Evolutionary conservation across 2,113 vertebrate species (phyloP).

Genomic region (Emydocephalus ijimae): DNA sequence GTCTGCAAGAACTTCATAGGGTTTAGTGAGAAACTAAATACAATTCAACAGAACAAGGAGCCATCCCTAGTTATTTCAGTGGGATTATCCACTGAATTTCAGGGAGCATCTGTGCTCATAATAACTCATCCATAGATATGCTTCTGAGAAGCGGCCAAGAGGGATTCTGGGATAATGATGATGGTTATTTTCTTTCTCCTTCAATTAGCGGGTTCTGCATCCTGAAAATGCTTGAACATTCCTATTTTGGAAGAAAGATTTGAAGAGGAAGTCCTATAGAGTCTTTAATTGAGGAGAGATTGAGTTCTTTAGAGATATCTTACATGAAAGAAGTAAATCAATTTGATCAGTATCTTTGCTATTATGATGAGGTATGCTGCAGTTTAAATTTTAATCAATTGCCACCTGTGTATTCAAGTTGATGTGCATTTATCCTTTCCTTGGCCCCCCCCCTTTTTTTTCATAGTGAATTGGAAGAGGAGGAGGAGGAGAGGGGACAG

Average conservation of each 20-base stretch:
- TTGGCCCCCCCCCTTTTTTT: neutral
- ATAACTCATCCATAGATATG: neutral
- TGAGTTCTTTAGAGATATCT: neutral
- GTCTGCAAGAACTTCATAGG: neutral
- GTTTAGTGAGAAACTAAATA: neutral
- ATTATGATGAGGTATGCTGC: neutral
- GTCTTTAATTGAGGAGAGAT: neutral
- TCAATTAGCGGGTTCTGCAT: neutral
- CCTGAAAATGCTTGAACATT: neutral
- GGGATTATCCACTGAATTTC: neutral
- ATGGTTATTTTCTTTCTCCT: neutral
- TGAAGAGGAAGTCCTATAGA: neutral
- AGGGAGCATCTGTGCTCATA: neutral
- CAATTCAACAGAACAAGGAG: neutral
- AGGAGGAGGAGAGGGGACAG: too few relatives aligned
- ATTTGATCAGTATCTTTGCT: neutral
- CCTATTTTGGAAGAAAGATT: neutral
- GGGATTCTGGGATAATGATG: neutral
- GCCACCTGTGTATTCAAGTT: neutral
- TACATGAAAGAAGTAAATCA: neutral
- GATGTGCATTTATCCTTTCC: neutral
- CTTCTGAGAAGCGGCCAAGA: neutral
- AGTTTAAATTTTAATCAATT: neutral
- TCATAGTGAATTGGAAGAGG: neutral
- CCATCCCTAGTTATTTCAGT: neutral